Conservation (phyloP, 2,113 vertebrate genomes). For the Sarotherodon lohbergeri region DNA sequence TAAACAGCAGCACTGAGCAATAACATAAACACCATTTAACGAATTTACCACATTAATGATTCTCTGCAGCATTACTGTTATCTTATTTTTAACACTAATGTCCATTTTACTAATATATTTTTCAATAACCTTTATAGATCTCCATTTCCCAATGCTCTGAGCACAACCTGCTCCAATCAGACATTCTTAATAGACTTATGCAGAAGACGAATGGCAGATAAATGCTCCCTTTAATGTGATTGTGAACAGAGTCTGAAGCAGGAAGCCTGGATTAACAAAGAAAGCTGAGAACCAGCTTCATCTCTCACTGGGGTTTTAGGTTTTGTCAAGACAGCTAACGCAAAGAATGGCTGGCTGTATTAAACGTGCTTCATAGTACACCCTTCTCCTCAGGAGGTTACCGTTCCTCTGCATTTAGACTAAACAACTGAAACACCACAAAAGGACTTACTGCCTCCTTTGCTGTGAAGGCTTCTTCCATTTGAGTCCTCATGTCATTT, state of each 20-base stretch:
- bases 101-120: background rate
- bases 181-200: background rate
- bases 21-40: background rate
- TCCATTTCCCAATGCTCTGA: background rate
- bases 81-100: background rate
- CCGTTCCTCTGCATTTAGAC: background rate
- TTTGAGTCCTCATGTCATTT: constrained; percentile 65
- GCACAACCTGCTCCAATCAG: background rate
- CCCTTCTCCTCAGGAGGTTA: background rate
- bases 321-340: background rate
- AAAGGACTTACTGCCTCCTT: constrained; percentile 75
- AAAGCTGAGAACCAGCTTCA: background rate
- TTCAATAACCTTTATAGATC: background rate
- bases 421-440: background rate
- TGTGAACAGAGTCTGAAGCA: background rate
- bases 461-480: constrained; percentile 68
- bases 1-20: background rate
- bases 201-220: background rate
- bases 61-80: background rate
- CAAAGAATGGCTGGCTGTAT: background rate
- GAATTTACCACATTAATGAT: background rate
- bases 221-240: background rate
- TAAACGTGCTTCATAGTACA: background rate
- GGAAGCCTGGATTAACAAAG: background rate
- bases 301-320: background rate